Percentiles rank a stretch among this genome's conserved stretches.
Evolutionary conservation across 2,888 invertebrate genomes (phyloP).

Genomic region (Alviniconcha strummeri): DNA sequence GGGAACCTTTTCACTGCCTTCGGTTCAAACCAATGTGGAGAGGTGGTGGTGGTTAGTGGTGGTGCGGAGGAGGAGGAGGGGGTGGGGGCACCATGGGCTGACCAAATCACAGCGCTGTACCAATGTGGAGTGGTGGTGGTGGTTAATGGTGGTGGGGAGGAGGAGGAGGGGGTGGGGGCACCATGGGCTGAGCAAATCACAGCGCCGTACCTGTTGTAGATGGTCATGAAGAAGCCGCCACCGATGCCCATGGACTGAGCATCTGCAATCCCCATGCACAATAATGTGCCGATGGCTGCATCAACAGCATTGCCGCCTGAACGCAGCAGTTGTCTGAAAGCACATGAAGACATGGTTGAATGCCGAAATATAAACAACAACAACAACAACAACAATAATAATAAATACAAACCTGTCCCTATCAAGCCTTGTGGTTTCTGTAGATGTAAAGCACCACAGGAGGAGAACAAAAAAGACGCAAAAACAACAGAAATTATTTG

Average conservation of each 20-base stretch:
- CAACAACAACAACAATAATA: neutral
- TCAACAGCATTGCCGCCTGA: constrained; percentile 84
- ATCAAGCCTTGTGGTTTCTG: too few species aligned
- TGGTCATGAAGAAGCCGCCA: constrained; percentile 76
- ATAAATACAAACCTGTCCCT: neutral
- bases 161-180: too few species aligned
- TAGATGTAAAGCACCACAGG: neutral
- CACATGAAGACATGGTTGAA: neutral
- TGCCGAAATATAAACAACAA: neutral
- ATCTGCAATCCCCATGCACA: constrained; percentile 84
- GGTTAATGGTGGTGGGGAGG: too few species aligned
- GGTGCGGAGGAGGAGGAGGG: too few species aligned
- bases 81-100: too few species aligned
- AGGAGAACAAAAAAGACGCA: neutral
- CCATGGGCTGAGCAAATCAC: too few species aligned
- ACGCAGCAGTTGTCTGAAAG: constrained; percentile 77
- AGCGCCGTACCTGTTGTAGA: constrained; percentile 60
- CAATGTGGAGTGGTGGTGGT: too few species aligned
- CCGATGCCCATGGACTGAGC: constrained; percentile 86
- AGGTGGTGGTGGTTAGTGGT: too few species aligned
- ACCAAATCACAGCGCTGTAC: too few species aligned
- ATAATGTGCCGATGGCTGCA: constrained; percentile 83
- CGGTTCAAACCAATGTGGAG: too few species aligned
- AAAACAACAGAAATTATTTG: neutral
- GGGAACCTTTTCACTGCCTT: too few species aligned